A percentile compares a stretch with the other conserved stretches of the same genome.
These are phyloP conservation scores for Chromis chromis DNA, from an alignment of 2,797 vertebrate genomes.

Conservation along the genomic window DNA sequence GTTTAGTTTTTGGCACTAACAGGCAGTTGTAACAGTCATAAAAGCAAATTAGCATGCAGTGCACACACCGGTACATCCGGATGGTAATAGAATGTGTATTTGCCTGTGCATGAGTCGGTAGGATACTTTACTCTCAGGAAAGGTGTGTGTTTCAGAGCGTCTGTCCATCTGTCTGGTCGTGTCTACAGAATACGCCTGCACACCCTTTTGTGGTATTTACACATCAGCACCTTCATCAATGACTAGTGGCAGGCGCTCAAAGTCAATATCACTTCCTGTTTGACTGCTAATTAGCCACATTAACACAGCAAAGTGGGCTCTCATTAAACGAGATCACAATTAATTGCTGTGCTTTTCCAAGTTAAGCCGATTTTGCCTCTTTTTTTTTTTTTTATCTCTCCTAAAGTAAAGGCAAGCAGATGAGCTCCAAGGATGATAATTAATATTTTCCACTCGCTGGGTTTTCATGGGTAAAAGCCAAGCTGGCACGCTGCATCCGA, in stretches of 20 bases:
- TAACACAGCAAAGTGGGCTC: conserved; percentile 64
- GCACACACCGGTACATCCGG: conserved; percentile 8
- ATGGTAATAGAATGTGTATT: conserved; percentile 28
- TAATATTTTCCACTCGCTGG: conserved; percentile 61
- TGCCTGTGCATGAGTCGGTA: conserved; percentile 22
- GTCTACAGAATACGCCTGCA: conserved; percentile 30
- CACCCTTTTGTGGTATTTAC: conserved; percentile 51
- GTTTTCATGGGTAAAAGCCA: conserved; percentile 60
- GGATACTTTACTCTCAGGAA: conserved; percentile 10
- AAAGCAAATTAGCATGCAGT: conserved; percentile 45
- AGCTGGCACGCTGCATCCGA: conserved; percentile 38
- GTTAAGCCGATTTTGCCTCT: conserved; percentile 64
- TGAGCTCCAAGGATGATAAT: conserved; percentile 66
- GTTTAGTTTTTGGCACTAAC: conserved; percentile 36
- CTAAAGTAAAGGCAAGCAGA: conserved; percentile 66
- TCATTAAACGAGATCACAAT: conserved; percentile 75
- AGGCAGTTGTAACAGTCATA: conserved; percentile 33
- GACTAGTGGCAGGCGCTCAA: conserved; percentile 68
- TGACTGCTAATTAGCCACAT: conserved; percentile 75
- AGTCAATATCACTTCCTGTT: conserved; percentile 73
- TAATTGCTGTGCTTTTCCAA: conserved; percentile 66
- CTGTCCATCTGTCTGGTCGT: conserved; percentile 32
- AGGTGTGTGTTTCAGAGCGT: conserved; percentile 7
- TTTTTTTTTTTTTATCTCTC: conserved; percentile 45
- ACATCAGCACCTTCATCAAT: conserved; percentile 67